Evolutionary conservation across 2,797 vertebrate genomes (phyloP).

Genomic region (Streptopelia turtur): DNA sequence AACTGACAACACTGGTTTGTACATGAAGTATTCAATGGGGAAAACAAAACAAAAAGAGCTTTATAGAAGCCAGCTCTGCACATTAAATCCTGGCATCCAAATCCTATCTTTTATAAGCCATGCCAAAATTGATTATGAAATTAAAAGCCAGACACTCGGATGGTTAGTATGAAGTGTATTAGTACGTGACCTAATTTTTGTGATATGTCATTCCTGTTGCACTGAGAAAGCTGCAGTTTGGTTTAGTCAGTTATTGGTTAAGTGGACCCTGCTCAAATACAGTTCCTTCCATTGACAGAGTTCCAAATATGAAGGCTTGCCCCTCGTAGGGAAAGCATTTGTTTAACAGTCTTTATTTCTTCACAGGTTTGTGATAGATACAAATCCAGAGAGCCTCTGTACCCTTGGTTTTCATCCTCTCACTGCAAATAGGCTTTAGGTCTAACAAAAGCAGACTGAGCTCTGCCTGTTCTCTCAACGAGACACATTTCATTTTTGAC

Average conservation of each 20-base stretch:
- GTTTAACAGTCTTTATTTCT: background rate
- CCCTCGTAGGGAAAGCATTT: background rate
- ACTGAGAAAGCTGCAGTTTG: background rate
- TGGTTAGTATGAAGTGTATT: background rate
- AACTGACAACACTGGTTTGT: conserved; percentile 14
- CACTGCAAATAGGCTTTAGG: background rate
- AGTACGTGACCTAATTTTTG: background rate
- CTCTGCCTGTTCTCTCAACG: background rate
- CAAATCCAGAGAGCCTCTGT: background rate
- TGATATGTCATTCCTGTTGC: background rate
- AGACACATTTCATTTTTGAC: background rate
- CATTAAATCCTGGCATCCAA: background rate
- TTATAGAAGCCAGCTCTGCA: background rate
- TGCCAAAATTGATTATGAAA: background rate
- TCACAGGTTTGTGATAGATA: background rate
- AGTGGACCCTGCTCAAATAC: background rate
- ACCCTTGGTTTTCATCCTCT: background rate
- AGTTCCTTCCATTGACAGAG: background rate
- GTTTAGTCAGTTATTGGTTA: background rate
- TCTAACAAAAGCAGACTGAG: background rate
- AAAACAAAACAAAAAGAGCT: background rate
- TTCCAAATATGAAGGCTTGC: background rate
- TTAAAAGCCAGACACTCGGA: background rate
- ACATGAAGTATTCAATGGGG: background rate
- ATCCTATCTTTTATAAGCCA: background rate